Conservation (phyloP, 2,888 invertebrate species). For the Microchrysa polita region DNA sequence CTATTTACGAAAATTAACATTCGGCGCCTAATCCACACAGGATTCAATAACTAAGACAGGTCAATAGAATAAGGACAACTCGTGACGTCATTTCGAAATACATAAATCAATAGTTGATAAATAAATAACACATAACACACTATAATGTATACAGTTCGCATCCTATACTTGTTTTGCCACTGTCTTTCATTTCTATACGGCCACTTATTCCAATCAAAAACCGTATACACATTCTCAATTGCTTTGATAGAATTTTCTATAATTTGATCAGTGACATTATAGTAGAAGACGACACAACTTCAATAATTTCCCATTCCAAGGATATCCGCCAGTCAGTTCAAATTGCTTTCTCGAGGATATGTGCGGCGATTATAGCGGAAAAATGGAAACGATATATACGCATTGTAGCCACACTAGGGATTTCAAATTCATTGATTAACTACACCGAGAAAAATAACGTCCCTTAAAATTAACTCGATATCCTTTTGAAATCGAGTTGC, state of each 20-base stretch:
- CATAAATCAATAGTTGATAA: conserved; percentile 28
- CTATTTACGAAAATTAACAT: no score
- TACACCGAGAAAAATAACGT: no score
- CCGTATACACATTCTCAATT: conserved; percentile 39
- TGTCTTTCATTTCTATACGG: conserved; percentile 38
- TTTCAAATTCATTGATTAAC: no score
- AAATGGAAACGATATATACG: conserved; percentile 7
- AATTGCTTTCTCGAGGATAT: conserved; percentile 11
- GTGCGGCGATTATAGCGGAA: not conserved
- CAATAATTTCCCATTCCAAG: not conserved
- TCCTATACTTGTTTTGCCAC: conserved; percentile 20
- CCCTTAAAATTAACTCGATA: no score
- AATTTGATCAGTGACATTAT: conserved; percentile 35
- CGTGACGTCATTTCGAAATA: no score
- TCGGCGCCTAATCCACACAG: no score
- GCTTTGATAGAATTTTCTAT: conserved; percentile 38
- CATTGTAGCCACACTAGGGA: not conserved
- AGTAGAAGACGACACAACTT: conserved; percentile 4
- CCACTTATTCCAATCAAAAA: conserved; percentile 4
- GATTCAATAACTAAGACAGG: no score
- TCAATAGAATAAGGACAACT: no score
- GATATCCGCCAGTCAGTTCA: not conserved
- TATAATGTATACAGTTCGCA: conserved; percentile 12
- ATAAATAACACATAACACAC: conserved; percentile 21
- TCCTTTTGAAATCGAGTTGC: no score